Conservation (phyloP, 2,797 vertebrate genomes). For the Caiman crocodilus region DNA sequence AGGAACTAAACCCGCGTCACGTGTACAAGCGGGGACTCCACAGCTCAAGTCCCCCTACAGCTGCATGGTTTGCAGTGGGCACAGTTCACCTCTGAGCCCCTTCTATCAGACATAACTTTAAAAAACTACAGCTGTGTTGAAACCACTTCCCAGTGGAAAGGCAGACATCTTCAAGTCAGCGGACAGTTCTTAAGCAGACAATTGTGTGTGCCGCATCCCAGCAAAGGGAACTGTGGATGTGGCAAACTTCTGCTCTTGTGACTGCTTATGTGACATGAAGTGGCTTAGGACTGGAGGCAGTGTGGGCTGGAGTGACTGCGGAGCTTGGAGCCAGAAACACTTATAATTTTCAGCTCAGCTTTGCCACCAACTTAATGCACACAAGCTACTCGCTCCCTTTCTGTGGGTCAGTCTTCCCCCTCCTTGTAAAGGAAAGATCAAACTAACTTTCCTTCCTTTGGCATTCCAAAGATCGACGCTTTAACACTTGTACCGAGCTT, state of each 20-base stretch:
- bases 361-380: neutral
- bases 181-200: neutral
- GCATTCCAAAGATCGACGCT: neutral
- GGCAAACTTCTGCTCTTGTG: neutral
- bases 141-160: neutral
- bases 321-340: neutral
- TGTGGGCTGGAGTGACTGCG: neutral
- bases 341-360: neutral
- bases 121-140: neutral
- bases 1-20: no score
- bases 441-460: neutral
- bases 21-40: no score
- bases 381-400: neutral
- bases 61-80: no score
- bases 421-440: neutral
- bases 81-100: neutral
- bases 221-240: neutral
- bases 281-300: neutral
- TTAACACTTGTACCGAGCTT: neutral
- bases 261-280: neutral
- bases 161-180: no score
- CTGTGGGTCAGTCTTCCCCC: neutral
- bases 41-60: no score
- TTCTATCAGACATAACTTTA: neutral
- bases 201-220: no score